Percentiles rank a stretch among this genome's conserved stretches.
Evolutionary conservation across 2,888 invertebrate genomes (phyloP).

Genomic region (Megalurothrips usitatus): DNA sequence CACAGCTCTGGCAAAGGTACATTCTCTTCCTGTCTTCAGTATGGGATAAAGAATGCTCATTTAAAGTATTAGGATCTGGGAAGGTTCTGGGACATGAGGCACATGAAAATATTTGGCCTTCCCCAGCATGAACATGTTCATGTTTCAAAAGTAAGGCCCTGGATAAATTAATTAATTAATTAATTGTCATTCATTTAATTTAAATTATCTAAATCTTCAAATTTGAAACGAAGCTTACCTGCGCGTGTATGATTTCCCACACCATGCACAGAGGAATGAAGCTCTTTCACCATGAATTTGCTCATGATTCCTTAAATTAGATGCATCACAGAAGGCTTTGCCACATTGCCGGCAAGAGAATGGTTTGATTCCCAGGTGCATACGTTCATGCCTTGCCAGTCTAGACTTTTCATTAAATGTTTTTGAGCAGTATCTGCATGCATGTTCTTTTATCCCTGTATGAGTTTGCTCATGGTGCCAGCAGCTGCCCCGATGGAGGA

Average conservation of each 20-base stretch:
- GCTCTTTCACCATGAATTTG: slow-evolving; percentile 12
- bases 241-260: slow-evolving; percentile 28
- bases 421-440: slow-evolving; percentile 28
- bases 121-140: slow-evolving; percentile 23
- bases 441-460: slow-evolving; percentile 27
- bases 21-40: not conserved
- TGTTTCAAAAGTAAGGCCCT: slow-evolving; percentile 30
- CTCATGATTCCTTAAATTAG: slow-evolving; percentile 30
- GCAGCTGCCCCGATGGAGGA: slow-evolving; percentile 30
- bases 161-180: not conserved
- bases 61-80: not conserved
- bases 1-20: not conserved
- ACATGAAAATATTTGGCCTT: not conserved
- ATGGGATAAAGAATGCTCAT: not conserved
- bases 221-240: not conserved
- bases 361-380: slow-evolving; percentile 31
- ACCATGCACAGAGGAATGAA: slow-evolving; percentile 23
- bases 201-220: not conserved
- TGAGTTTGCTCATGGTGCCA: slow-evolving; percentile 31
- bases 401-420: slow-evolving; percentile 28
- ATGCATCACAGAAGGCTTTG: slow-evolving; percentile 29
- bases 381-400: slow-evolving; percentile 28
- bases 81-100: not conserved
- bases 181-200: not conserved
- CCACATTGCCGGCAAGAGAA: slow-evolving; percentile 28